phyloP scores from a whole-genome alignment of 2,888 invertebrate species.

The Macrostomum cliftonense region DNA sequence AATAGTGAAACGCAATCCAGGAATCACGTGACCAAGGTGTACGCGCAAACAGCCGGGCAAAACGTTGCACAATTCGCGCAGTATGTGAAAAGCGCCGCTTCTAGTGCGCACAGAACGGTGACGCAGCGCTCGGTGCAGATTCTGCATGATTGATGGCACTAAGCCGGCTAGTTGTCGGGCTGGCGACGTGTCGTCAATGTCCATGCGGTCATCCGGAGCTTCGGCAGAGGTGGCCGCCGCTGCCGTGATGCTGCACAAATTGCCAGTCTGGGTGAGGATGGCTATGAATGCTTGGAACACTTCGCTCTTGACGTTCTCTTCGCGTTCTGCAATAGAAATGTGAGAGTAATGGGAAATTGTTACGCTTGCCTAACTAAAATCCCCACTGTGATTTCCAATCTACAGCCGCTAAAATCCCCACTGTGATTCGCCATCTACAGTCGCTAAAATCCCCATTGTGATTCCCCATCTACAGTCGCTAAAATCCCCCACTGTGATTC shows the following conservation, averaged over 20 bases:
- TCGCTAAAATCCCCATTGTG: too few relatives aligned
- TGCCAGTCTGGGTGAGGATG: slow-evolving; percentile 61
- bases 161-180: slow-evolving; percentile 33
- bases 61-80: slow-evolving; percentile 71
- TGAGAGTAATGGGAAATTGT: too few relatives aligned
- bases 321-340: slow-evolving; percentile 51
- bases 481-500: too few relatives aligned
- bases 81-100: slow-evolving; percentile 48
- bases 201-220: slow-evolving; percentile 10
- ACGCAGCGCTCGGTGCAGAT: slow-evolving; percentile 66
- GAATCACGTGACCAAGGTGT: slow-evolving; percentile 63
- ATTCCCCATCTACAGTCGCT: too few relatives aligned
- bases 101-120: slow-evolving; percentile 36
- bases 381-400: too few relatives aligned
- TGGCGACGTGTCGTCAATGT: slow-evolving; percentile 3
- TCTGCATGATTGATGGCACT: slow-evolving; percentile 60
- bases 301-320: slow-evolving; percentile 96
- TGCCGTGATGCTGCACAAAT: slow-evolving; percentile 14
- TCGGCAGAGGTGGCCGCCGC: slow-evolving; percentile 5
- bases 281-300: slow-evolving; percentile 90
- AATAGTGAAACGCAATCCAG: slow-evolving; percentile 56
- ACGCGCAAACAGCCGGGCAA: slow-evolving; percentile 68
- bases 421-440: too few relatives aligned
- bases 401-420: too few relatives aligned
- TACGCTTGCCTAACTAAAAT: too few relatives aligned